Percentiles rank a stretch among this genome's conserved stretches.
Conservation (phyloP, 2,113 vertebrate species). For the Cricetomys ansorgei region DNA sequence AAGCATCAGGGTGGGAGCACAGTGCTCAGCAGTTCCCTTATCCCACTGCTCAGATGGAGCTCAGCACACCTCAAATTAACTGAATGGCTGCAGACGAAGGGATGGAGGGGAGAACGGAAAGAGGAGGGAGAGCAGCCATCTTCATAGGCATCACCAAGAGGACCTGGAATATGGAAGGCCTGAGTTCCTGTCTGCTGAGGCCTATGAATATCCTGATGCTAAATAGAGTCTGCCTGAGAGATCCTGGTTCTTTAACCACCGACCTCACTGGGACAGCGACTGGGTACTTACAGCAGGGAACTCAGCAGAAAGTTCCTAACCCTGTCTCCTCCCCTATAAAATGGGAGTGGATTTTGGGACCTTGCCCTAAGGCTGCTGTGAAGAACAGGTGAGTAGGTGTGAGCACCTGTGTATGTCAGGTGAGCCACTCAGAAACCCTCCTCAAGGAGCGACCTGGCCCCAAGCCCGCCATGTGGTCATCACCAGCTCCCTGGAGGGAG, state of each 20-base stretch:
- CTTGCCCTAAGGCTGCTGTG: background rate
- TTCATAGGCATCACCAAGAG: background rate
- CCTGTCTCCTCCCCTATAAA: background rate
- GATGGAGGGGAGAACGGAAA: background rate
- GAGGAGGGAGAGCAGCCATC: rapidly evolving
- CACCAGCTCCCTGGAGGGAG: background rate
- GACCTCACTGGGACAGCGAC: background rate
- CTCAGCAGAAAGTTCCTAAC: background rate
- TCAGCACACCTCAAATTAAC: too few relatives aligned
- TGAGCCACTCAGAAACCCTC: background rate
- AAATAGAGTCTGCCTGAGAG: too few relatives aligned
- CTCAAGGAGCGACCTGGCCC: background rate
- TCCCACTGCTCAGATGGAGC: background rate
- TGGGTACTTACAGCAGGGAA: background rate
- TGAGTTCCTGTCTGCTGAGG: too few relatives aligned
- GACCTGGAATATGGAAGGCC: background rate
- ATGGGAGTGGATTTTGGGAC: background rate
- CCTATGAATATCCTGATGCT: too few relatives aligned
- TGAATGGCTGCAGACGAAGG: background rate
- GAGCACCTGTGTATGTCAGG: background rate
- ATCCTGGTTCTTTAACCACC: too few relatives aligned
- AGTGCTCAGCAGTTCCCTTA: background rate
- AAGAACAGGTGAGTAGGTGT: background rate
- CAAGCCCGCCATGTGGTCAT: background rate
- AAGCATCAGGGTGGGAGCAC: background rate